Evolutionary conservation across 2,113 vertebrate genomes (phyloP), one percentile per base, ranked within the genome.

Genomic region (Bubo scandiacus): DNA sequence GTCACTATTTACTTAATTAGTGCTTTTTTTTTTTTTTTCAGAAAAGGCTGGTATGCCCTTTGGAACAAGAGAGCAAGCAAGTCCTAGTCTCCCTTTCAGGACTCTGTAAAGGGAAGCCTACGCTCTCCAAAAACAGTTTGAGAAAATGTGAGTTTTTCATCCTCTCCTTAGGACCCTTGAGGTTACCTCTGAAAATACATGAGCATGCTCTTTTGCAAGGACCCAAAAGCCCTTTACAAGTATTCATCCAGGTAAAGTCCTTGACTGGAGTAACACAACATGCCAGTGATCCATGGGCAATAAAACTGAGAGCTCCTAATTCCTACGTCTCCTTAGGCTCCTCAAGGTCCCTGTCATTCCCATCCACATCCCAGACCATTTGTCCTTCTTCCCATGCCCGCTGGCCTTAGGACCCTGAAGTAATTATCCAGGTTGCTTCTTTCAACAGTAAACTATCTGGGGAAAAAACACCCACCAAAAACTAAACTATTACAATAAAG

Each of bases 241-340:
- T 29, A 5, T 8, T 59, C 12, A 14, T 38, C 22, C 68, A 71
- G 27, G 12, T 58, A 8, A 79, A 71, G 52, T 18, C 18, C 58
- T 77, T 40, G 26, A 14, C 7, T 25, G 49, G 26, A 90, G 23
- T 5, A 63, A 62, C 26, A 10, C n/a, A 68, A 36, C 18, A 38
- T 2, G 1, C 12, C 23, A 57, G 26, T 11, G 34, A 54, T 7
- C 3, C 0, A 1, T 8, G 12, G 34, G 22, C 58, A 82, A 9
- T 13, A 52, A 85, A 70, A 12, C 9, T 27, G 45, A 49, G 30
- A 58, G n/a, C 15, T 84, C 30, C 4, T 32, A 67, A 42, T 55
- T 63, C 29, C 47, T 34, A 2, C 1, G 1, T 9, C 27, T 62
- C 16, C 12, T 30, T 20, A 5, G 38, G 17, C 13, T 85, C 10